Base-by-base conservation (phyloP, 2,113 vertebrate genomes). In the Micromys minutus region DNA sequence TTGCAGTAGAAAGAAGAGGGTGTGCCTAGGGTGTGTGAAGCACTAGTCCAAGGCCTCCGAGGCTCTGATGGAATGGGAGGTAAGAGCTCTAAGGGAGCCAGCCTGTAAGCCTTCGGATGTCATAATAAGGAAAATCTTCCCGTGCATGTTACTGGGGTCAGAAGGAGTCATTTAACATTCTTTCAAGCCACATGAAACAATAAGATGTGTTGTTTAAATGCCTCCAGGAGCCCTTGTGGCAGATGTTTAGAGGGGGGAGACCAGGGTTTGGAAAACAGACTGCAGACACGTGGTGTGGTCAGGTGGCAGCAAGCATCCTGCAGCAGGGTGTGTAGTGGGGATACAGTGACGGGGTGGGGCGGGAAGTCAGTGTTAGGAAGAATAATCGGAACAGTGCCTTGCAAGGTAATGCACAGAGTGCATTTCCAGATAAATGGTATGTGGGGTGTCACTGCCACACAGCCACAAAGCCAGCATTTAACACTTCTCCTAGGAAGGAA, bases 351-450 rank as follows among this genome's bases (percentile, higher is more conserved):
- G 5, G 63, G 74, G 3, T 67, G 84, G 39, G 1, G 0, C 11
- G 31, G 31, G 67, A 80, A 80, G 55, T 71, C 7, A 34, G 0
- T 24, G 57, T 90, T 39, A 61, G 19, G 45, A 39, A 65, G 16
- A 80, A 59, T 69, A 57, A 80, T 72, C 39, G 50, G 63, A 65
- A 42, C 24, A 36, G 47, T 0, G 12, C 50, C 16, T 84, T 84
- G 45, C 10, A 83, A 52, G 83, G 67, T 2, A 72, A 8, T 5
- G 3, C 10, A 31, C 57, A 24, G 47, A 77, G 77, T 2, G 31
- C 26, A n/a, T 39, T 67, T 1, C 2, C 0, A 47, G 39, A 84
- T 61, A 67, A 4, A n/a, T 3, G 65, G 67, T 3, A 2, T 7
- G 24, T 3, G 16, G 55, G 2, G 21, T 52, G 15, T 84, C 12